A percentile compares a stretch with the other conserved stretches of the same genome.
Evolutionary conservation across 2,797 vertebrate species (phyloP).

Genomic region (Gallirallus australis): DNA sequence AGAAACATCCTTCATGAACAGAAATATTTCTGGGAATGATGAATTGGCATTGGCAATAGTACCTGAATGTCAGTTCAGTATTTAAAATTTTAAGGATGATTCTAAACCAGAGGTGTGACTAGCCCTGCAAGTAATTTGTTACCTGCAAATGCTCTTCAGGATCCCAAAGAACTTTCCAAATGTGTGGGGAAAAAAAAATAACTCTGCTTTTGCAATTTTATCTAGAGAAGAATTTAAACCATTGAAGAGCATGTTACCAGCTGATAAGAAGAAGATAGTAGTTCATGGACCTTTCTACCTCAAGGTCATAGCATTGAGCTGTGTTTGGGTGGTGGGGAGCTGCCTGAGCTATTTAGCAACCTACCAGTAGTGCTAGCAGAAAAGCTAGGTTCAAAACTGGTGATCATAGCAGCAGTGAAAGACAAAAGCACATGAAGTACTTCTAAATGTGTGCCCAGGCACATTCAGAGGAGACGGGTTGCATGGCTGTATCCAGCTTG

Average conservation of each 20-base stretch:
- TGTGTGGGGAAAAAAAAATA: neutral
- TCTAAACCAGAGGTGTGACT: neutral
- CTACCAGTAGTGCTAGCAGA: neutral
- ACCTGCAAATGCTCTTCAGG: neutral
- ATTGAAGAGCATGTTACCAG: neutral
- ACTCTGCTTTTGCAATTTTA: neutral
- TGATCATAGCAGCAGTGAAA: neutral
- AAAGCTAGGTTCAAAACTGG: neutral
- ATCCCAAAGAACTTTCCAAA: neutral
- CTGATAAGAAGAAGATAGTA: neutral
- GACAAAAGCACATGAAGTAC: neutral
- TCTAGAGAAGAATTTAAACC: neutral
- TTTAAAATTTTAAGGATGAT: neutral
- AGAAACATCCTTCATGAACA: neutral
- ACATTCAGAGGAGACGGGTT: neutral
- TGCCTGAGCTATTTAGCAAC: neutral
- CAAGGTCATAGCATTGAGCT: neutral
- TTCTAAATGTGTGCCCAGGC: neutral
- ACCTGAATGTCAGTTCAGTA: neutral
- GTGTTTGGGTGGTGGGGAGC: neutral
- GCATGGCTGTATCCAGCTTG: neutral
- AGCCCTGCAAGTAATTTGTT: neutral
- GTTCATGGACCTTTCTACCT: neutral
- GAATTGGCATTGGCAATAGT: neutral
- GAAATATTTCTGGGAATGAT: neutral